Evolutionary conservation across 2,113 vertebrate species (phyloP).

Genomic region (Pachyramphus minor): DNA sequence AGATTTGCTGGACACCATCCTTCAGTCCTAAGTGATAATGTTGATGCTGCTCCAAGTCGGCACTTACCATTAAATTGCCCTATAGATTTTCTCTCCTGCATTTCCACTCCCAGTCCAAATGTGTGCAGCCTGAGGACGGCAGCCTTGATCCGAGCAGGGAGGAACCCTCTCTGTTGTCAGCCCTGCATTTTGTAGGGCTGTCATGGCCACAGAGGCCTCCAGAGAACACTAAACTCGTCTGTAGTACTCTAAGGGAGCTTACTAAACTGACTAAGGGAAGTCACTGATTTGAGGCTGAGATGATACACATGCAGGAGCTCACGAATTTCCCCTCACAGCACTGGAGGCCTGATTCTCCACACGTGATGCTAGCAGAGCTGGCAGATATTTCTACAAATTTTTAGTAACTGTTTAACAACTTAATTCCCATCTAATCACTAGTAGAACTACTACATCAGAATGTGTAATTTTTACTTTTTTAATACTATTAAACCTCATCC

Average conservation of each 20-base stretch:
- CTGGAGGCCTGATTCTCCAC: neutral
- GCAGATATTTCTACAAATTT: neutral
- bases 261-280: neutral
- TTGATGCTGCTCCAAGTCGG: neutral
- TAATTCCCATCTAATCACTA: neutral
- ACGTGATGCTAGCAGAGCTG: neutral
- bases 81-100: neutral
- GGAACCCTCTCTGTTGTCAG: neutral
- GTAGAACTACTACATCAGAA: neutral
- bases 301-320: neutral
- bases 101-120: neutral
- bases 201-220: neutral
- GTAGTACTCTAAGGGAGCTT: neutral
- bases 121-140: neutral
- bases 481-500: neutral
- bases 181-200: neutral
- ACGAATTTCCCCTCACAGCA: neutral
- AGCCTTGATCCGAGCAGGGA: neutral
- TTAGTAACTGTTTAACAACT: neutral
- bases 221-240: neutral
- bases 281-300: neutral
- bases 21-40: neutral
- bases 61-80: neutral
- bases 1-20: slow-evolving; percentile 56
- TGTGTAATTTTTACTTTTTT: fast-evolving